phyloP scores from a whole-genome alignment of 2,113 vertebrate species.

The Copsychus sechellarum region DNA sequence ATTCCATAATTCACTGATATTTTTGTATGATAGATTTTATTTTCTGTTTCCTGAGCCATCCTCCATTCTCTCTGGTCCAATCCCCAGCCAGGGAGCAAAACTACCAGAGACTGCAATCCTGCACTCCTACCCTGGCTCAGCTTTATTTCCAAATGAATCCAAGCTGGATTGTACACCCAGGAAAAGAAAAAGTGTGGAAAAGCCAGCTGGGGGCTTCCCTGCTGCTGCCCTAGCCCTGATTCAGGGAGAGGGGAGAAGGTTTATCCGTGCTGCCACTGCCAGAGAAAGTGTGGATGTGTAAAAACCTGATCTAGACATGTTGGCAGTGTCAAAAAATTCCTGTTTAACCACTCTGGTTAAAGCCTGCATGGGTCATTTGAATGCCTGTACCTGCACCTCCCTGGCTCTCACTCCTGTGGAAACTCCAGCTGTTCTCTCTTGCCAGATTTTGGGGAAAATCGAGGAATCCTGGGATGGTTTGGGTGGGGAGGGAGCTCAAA shows the following conservation, averaged over 20 bases:
- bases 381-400: not conserved
- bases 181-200: not conserved
- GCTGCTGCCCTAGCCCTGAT: not conserved
- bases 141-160: conserved; percentile 7
- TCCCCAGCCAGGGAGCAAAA: not conserved
- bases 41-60: not conserved
- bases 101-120: not conserved
- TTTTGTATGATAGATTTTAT: accelerated
- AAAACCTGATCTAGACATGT: not conserved
- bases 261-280: not conserved
- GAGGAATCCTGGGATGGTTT: accelerated
- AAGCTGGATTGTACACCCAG: not conserved
- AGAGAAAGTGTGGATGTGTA: not conserved
- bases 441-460: not conserved
- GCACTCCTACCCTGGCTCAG: not conserved
- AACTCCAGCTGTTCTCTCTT: not conserved
- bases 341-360: not conserved
- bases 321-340: not conserved
- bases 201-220: not conserved
- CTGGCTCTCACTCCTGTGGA: not conserved
- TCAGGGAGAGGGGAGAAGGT: not conserved
- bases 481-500: not conserved
- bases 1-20: not conserved
- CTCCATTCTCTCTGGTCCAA: not conserved
- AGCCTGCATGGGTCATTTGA: not conserved